Evolutionary conservation across 1,140 invertebrate species (phyloP).

Genomic region (Laupala kohalensis): DNA sequence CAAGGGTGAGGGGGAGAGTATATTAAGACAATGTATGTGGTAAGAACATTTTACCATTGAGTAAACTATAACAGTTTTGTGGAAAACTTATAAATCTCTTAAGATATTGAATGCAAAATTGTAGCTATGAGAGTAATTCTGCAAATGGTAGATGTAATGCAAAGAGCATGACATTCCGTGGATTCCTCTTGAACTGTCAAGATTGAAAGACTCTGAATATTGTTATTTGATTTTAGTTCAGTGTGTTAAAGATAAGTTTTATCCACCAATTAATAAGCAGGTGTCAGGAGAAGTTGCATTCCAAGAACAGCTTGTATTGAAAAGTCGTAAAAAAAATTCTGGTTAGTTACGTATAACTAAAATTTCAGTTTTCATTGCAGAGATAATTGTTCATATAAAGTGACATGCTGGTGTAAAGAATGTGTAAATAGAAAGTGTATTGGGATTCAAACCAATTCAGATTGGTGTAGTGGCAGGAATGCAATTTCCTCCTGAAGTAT

Average conservation of each 20-base stretch:
- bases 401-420: no score
- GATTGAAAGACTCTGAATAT: neutral
- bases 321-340: neutral
- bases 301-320: neutral
- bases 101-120: neutral
- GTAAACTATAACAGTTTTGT: neutral
- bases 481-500: neutral
- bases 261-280: neutral
- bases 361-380: neutral
- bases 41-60: neutral
- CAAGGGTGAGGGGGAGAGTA: neutral
- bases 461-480: neutral
- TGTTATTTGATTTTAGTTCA: neutral
- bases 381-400: no score
- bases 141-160: neutral
- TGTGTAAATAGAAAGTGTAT: no score
- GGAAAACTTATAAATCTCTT: neutral
- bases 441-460: no score
- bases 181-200: constrained; percentile 9
- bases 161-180: constrained; percentile 11
- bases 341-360: neutral
- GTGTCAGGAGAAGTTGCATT: neutral
- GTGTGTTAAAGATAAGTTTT: neutral
- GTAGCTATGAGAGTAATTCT: neutral
- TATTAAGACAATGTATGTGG: neutral